Base-by-base conservation (phyloP, 1,140 invertebrate species). In the Teleopsis dalmanni region DNA sequence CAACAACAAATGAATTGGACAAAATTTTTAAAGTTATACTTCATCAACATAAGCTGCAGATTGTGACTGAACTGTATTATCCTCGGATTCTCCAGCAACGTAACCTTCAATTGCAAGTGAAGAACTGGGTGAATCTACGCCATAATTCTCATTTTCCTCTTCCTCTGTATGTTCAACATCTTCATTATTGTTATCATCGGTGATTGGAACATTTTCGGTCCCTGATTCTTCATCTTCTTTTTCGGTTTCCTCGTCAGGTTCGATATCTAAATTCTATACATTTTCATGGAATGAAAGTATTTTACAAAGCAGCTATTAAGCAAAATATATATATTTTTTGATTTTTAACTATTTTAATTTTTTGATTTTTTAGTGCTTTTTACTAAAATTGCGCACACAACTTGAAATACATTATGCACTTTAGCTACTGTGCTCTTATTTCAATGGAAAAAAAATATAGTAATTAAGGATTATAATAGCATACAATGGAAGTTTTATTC, bases 61-160 rank as follows among this genome's bases (percentile, higher is more conserved):
- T 62, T 76, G 72, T 57, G 67, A 71, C 60, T 69, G 65, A 62
- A 68, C 63, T 65, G 57, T 65, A 62, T 36, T 60, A 65, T 71
- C 72, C 73, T 83, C 81, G 49, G 80, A 72, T 59, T 78, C 78
- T 48, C 78, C 79, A 55, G 76, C 78, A 37, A 82, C 75, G 53
- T 82, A 71, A 53, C 80, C 79, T 71, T 81, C 78, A 56, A 81
- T 81, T 43, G 78, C 72, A 58, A 69, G 53, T 46, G 70, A 68
- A 26, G 72, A 61, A 31, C 67, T 65, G 5, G 61, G 52, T 34
- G 69, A 67, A 31, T 69, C 62, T 38, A 68, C 59, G 33, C 68
- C 56, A 27, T 63, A 64, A 50, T 52, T 58, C 53, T 31, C 48
- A 26, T 34, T 16, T 21, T 42, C 22, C 3, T 48, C 37, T 5